These are phyloP conservation scores for Caenorhabditis drosophilae DNA, from an alignment of 2,888 invertebrate genomes.

Conservation along the genomic window DNA sequence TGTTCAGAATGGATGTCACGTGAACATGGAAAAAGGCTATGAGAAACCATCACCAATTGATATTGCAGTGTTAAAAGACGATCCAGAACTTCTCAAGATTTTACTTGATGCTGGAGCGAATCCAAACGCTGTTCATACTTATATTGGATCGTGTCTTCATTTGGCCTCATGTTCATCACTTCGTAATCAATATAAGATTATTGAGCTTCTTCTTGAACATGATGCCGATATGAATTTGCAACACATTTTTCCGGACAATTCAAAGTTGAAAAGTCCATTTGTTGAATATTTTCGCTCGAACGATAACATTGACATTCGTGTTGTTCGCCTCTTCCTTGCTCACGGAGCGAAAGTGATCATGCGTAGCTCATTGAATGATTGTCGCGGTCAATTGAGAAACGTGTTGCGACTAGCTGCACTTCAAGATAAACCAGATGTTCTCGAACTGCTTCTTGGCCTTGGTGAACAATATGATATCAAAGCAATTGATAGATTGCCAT, in stretches of 20 bases:
- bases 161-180: constrained; percentile 69
- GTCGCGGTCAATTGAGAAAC: constrained; percentile 62
- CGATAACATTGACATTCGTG: constrained; percentile 48
- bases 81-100: constrained; percentile 57
- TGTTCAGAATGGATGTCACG: constrained; percentile 79
- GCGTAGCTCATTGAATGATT: constrained; percentile 51
- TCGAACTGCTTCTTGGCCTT: constrained; percentile 49
- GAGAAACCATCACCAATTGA: constrained; percentile 83
- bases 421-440: constrained; percentile 50
- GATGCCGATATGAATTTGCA: constrained; percentile 63
- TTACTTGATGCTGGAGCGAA: constrained; percentile 72
- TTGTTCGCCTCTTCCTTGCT: constrained; percentile 53
- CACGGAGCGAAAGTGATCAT: constrained; percentile 60
- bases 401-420: constrained; percentile 49
- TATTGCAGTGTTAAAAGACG: constrained; percentile 78
- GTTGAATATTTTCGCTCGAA: constrained; percentile 55
- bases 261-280: constrained; percentile 60
- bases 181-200: constrained; percentile 59
- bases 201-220: constrained; percentile 43
- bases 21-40: constrained; percentile 75
- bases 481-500: constrained; percentile 54
- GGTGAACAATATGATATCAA: constrained; percentile 51
- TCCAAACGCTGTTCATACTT: constrained; percentile 71
- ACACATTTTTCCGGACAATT: constrained; percentile 53
- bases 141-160: constrained; percentile 70